phyloP scores from a whole-genome alignment of 2,113 vertebrate species.

The Pyrgilauda ruficollis region DNA sequence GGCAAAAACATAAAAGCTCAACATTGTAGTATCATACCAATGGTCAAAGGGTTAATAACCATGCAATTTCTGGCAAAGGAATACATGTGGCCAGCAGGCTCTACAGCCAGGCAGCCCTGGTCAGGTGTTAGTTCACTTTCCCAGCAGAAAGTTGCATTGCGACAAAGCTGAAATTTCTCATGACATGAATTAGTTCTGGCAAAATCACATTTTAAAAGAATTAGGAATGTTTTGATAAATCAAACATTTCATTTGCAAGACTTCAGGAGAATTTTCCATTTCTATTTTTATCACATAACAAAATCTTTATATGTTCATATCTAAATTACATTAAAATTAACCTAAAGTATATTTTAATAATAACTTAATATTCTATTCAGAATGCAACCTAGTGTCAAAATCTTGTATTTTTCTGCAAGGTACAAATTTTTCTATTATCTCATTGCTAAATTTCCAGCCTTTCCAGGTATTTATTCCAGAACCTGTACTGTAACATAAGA shows the following conservation, averaged over 20 bases:
- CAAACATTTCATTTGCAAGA: background rate
- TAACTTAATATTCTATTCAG: background rate
- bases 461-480: background rate
- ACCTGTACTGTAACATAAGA: background rate
- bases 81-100: background rate
- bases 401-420: background rate
- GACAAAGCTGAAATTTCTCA: background rate
- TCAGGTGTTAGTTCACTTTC: background rate
- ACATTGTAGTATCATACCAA: background rate
- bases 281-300: background rate
- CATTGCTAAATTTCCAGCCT: background rate
- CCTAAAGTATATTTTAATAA: background rate
- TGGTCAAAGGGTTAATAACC: background rate
- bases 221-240: background rate
- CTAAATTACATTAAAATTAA: background rate
- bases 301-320: background rate
- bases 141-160: background rate
- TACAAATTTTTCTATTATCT: background rate
- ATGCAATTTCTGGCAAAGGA: background rate
- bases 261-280: background rate
- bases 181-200: background rate
- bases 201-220: background rate
- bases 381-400: background rate
- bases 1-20: background rate
- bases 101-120: background rate